Conservation (phyloP, 2,113 vertebrate species). For the Meriones unguiculatus region DNA sequence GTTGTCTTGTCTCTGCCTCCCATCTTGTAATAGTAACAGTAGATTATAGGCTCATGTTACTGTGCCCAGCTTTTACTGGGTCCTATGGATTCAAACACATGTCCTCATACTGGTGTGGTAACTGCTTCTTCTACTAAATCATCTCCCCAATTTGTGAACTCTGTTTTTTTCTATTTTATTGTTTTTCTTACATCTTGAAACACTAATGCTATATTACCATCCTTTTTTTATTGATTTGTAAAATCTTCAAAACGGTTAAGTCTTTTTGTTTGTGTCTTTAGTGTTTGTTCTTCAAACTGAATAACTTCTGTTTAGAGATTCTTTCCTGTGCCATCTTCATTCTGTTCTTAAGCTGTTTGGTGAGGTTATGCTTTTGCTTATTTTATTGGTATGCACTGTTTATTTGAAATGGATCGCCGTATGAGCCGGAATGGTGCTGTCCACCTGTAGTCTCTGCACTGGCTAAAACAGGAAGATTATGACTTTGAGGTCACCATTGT, state of each 20-base stretch:
- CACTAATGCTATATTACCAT: neutral
- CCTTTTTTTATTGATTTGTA: neutral
- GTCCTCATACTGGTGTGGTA: neutral
- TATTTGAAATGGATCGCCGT: neutral
- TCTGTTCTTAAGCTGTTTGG: neutral
- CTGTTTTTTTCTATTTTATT: neutral
- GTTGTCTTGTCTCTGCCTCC: neutral
- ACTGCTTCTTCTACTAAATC: neutral
- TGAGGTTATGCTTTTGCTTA: neutral
- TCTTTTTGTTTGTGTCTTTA: neutral
- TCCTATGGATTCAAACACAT: neutral
- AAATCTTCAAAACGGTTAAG: neutral
- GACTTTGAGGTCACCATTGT: neutral
- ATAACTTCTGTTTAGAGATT: neutral
- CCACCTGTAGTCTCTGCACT: neutral
- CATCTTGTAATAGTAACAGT: neutral
- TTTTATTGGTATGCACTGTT: neutral
- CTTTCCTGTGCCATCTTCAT: neutral
- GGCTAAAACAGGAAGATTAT: neutral
- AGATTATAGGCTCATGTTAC: neutral
- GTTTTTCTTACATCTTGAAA: neutral
- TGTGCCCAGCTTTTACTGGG: neutral
- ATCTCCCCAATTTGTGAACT: neutral
- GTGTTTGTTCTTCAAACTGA: neutral
- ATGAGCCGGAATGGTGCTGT: neutral